phyloP scores from a whole-genome alignment of 2,888 invertebrate species.

The Plebejus melissa region DNA sequence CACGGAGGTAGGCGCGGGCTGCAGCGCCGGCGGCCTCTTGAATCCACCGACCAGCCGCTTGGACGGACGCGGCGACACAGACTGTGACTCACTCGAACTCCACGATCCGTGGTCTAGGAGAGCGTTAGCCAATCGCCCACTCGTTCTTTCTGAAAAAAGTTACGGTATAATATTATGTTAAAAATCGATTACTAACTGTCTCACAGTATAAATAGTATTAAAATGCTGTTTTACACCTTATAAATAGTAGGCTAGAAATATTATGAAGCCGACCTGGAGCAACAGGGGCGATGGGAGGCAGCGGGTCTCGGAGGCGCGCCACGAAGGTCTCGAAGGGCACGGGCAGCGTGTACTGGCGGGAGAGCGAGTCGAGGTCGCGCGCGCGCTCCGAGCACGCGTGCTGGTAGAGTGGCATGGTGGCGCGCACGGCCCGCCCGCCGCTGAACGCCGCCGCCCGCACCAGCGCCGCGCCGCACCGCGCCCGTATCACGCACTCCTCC shows the following conservation, averaged over 20 bases:
- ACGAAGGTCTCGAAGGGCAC: constrained; percentile 93
- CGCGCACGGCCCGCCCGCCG: constrained; percentile 94
- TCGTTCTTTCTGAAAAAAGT: constrained; percentile 49
- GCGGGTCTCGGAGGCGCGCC: constrained; percentile 60
- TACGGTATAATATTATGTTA: neutral
- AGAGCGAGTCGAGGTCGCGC: constrained; percentile 90
- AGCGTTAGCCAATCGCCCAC: constrained; percentile 79
- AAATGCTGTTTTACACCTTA: neutral
- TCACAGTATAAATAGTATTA: no score
- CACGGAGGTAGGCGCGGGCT: constrained; percentile 42
- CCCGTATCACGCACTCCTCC: constrained; percentile 87
- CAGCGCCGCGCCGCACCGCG: constrained; percentile 85
- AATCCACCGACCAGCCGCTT: constrained; percentile 83
- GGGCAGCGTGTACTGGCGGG: constrained; percentile 89
- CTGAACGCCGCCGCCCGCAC: constrained; percentile 92
- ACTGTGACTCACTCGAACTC: constrained; percentile 53
- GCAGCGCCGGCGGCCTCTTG: constrained; percentile 68
- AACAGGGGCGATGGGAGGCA: constrained; percentile 34
- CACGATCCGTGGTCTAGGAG: constrained; percentile 79
- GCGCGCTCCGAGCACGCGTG: constrained; percentile 96
- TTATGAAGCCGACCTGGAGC: neutral
- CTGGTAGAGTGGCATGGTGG: constrained; percentile 93
- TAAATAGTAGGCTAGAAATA: neutral
- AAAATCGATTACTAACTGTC: neutral
- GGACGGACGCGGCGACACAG: constrained; percentile 82